Conservation (phyloP, 2,113 vertebrate genomes). For the Pollimyrus isidori region DNA sequence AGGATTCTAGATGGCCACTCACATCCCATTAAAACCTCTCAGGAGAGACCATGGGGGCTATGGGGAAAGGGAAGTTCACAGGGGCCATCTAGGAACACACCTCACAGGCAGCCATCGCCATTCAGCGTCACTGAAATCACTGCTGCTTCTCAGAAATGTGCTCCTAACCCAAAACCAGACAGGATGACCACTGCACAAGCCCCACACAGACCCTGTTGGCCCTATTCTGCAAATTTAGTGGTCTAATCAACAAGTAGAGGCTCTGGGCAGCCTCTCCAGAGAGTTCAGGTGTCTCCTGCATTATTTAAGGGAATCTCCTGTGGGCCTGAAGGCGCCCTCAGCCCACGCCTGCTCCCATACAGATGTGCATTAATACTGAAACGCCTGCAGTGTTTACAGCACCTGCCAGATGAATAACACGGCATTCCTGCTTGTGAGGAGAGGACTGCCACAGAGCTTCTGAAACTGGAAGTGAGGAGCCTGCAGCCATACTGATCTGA, state of each 20-base stretch:
- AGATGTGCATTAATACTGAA: background rate
- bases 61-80: background rate
- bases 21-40: background rate
- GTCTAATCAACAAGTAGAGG: background rate
- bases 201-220: background rate
- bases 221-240: background rate
- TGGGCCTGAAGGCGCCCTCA: background rate
- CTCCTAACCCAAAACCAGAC: background rate
- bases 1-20: background rate
- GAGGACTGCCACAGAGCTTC: background rate
- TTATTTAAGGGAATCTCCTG: background rate
- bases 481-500: background rate
- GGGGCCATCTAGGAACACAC: background rate
- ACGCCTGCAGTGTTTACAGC: constrained; percentile 1
- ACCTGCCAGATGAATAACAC: background rate
- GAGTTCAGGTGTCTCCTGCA: background rate
- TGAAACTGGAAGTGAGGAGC: background rate
- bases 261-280: background rate
- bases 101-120: background rate
- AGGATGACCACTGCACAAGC: background rate
- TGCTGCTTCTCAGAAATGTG: background rate
- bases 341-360: background rate
- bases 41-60: background rate
- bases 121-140: background rate
- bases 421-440: background rate